Percentiles rank a stretch among this genome's conserved stretches.
phyloP scores from a whole-genome alignment of 2,113 vertebrate genomes.

The Pelobates fuscus region DNA sequence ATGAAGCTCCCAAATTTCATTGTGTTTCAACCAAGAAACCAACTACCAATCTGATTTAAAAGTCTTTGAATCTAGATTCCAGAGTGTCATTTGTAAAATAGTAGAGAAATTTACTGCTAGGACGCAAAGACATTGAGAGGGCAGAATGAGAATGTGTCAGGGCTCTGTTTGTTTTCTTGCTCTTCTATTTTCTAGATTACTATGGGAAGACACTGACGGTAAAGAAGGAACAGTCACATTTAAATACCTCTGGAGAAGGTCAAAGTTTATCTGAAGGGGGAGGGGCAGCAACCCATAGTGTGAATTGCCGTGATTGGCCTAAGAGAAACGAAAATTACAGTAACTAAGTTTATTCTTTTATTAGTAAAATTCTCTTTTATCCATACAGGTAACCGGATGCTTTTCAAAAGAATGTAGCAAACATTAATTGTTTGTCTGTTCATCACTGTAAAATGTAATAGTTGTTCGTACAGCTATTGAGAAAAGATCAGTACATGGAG shows the following conservation, averaged over 20 bases:
- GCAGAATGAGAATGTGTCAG: constrained; percentile 14
- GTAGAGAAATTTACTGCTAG: too few species aligned
- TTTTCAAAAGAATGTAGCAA: too few species aligned
- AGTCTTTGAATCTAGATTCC: too few species aligned
- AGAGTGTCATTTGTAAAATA: too few species aligned
- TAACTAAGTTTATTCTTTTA: constrained; percentile 47
- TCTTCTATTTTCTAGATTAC: constrained; percentile 48
- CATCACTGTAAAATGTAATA: too few species aligned
- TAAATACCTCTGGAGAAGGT: constrained; percentile 49
- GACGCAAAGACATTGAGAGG: too few species aligned
- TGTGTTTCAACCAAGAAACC: not conserved
- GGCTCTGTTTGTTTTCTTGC: constrained; percentile 45
- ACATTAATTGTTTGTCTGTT: too few species aligned
- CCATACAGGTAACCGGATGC: not conserved
- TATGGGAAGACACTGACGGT: constrained; percentile 42
- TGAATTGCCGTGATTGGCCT: constrained; percentile 44
- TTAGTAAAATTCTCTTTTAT: constrained; percentile 1
- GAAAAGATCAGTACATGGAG: too few species aligned
- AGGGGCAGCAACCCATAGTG: constrained; percentile 37
- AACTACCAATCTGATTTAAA: not conserved
- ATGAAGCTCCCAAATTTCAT: not conserved
- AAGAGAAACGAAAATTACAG: constrained; percentile 45
- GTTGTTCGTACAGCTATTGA: too few species aligned
- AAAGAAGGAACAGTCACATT: constrained; percentile 50
- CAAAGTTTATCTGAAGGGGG: constrained; percentile 49